Percentiles rank a stretch among this genome's conserved stretches.
Conservation (phyloP, 2,113 vertebrate genomes). For the Ctenomys sociabilis region DNA sequence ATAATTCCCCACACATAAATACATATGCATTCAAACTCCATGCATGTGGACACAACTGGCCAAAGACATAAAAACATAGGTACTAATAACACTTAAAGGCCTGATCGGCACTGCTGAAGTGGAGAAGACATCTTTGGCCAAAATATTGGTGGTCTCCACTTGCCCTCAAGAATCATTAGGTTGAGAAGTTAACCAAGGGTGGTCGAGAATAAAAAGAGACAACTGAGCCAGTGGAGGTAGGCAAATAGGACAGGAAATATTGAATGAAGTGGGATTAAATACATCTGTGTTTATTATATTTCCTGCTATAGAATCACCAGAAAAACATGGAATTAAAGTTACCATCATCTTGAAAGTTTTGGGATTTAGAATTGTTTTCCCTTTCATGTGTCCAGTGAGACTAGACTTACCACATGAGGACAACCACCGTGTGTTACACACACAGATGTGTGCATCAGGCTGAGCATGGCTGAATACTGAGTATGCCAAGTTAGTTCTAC, state of each 20-base stretch:
- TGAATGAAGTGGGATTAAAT: not conserved
- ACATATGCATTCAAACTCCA: not conserved
- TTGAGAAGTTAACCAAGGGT: not conserved
- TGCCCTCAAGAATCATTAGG: not conserved
- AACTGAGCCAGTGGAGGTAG: not conserved
- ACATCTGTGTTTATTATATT: not conserved
- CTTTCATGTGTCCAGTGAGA: not conserved
- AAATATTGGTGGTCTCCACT: not conserved
- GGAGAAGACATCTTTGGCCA: not conserved
- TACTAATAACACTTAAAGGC: not conserved
- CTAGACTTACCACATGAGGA: not conserved
- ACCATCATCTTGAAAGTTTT: not conserved
- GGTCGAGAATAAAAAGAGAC: not conserved
- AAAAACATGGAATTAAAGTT: not conserved
- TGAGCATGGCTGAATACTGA: not conserved
- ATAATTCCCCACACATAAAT: slow-evolving; percentile 13
- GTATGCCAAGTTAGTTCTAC: not conserved
- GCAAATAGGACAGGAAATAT: not conserved
- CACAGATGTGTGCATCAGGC: not conserved
- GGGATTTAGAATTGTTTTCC: not conserved
- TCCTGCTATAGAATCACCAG: not conserved
- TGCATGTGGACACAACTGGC: not conserved
- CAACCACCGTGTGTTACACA: not conserved
- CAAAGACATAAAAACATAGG: not conserved
- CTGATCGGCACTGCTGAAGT: not conserved